A percentile compares a stretch with the other conserved stretches of the same genome.
Evolutionary conservation across 2,113 vertebrate species (phyloP).

Genomic region (Meriones unguiculatus): DNA sequence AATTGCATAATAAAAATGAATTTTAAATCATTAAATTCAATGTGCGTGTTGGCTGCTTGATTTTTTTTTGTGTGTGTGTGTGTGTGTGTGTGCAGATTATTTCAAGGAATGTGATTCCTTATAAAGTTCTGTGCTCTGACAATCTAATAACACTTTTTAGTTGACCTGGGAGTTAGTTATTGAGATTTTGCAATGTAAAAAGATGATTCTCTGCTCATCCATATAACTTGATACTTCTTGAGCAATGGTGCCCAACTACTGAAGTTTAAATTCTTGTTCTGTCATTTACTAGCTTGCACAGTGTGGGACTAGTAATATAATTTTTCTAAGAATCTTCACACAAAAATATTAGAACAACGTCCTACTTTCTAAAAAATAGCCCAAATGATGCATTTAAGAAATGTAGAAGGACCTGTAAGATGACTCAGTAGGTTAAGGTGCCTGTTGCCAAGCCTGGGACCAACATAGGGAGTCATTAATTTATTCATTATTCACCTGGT

Average conservation of each 20-base stretch:
- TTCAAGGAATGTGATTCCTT: neutral
- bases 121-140: neutral
- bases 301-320: neutral
- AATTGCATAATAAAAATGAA: neutral
- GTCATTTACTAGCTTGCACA: neutral
- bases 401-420: neutral
- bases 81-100: neutral
- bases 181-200: neutral
- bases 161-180: constrained; percentile 3
- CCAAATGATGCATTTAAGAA: neutral
- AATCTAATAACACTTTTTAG: neutral
- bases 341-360: neutral
- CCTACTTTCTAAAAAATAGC: constrained; percentile 13
- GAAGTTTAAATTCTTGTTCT: constrained; percentile 1
- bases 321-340: neutral
- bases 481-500: neutral
- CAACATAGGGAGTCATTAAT: neutral
- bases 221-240: neutral
- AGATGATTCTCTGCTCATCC: neutral
- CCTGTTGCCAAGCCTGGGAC: neutral
- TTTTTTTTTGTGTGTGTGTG: too few species aligned
- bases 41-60: neutral
- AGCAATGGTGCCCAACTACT: neutral
- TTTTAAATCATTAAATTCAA: constrained; percentile 50
- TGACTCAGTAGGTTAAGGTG: neutral